A percentile compares a stretch with the other conserved stretches of the same genome.
phyloP scores from a whole-genome alignment of 2,888 invertebrate genomes.

The Conistra vaccinii region DNA sequence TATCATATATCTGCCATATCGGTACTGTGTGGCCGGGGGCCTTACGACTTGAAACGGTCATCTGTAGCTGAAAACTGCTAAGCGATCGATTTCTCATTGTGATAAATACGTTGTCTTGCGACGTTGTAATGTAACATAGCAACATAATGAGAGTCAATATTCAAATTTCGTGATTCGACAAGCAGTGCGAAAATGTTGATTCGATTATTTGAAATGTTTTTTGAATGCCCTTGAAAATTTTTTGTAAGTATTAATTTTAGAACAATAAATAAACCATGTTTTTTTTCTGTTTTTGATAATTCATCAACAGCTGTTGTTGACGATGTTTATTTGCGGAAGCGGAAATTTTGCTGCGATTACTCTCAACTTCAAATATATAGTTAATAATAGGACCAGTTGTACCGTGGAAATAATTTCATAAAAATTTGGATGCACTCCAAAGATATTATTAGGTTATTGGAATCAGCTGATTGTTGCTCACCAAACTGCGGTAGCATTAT shows the following conservation, averaged over 20 bases:
- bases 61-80: constrained; percentile 9
- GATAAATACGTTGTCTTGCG: not conserved
- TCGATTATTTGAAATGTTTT: constrained; percentile 4
- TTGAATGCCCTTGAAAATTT: not conserved
- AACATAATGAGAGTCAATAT: not conserved
- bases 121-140: not conserved
- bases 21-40: not conserved
- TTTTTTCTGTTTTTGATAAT: not conserved
- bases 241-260: not conserved
- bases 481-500: constrained; percentile 54
- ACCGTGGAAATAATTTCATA: constrained; percentile 46
- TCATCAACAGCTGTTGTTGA: constrained; percentile 20
- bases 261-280: not conserved
- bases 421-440: constrained; percentile 62
- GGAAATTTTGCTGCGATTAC: no score
- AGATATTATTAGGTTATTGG: constrained; percentile 50
- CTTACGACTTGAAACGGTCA: not conserved
- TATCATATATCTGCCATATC: constrained; percentile 3
- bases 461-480: constrained; percentile 70
- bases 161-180: not conserved
- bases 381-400: constrained; percentile 12
- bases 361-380: constrained; percentile 7
- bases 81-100: constrained; percentile 6
- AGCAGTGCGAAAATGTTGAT: not conserved
- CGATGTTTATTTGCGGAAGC: constrained; percentile 21